Percentiles rank a stretch among this genome's conserved stretches.
phyloP scores from a whole-genome alignment of 1,140 invertebrate genomes.

The Danaus melanippus region DNA sequence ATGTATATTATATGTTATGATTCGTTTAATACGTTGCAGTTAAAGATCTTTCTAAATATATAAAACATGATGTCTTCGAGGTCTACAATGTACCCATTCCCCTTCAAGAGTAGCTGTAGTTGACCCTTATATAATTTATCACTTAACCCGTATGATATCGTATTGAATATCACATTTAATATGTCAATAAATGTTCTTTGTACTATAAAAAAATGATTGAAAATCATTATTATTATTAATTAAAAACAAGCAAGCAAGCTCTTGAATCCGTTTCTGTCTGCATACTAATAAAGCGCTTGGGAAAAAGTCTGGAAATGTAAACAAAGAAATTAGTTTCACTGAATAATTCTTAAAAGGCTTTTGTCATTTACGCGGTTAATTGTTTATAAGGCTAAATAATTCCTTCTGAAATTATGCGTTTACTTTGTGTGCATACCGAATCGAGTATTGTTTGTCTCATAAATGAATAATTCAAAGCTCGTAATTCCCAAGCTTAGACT shows the following conservation, averaged over 20 bases:
- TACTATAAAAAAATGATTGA: not conserved
- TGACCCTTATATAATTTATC: slow-evolving; percentile 45
- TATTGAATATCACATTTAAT: slow-evolving; percentile 28
- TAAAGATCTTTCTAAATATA: no score
- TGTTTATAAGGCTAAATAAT: slow-evolving; percentile 22
- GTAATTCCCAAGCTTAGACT: slow-evolving; percentile 24
- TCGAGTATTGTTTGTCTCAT: slow-evolving; percentile 25
- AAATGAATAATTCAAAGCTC: slow-evolving; percentile 32
- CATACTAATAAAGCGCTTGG: no score
- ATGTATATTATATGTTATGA: no score
- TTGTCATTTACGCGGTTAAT: slow-evolving; percentile 16
- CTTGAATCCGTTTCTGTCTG: no score
- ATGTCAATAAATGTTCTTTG: slow-evolving; percentile 1
- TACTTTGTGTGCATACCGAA: slow-evolving; percentile 27
- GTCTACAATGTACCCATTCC: slow-evolving; percentile 12
- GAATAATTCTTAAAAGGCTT: slow-evolving; percentile 3
- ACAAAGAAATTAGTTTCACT: slow-evolving; percentile 8
- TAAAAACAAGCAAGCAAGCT: not conserved
- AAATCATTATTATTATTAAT: slow-evolving; percentile 1
- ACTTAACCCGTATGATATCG: slow-evolving; percentile 44
- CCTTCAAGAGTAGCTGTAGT: slow-evolving; percentile 23
- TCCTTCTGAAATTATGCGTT: slow-evolving; percentile 22
- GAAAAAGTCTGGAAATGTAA: no score
- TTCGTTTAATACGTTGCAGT: no score
- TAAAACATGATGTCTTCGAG: slow-evolving; percentile 1